Percentiles rank a stretch among this genome's conserved stretches.
Conservation (phyloP, 2,113 vertebrate species). For the Riparia riparia region DNA sequence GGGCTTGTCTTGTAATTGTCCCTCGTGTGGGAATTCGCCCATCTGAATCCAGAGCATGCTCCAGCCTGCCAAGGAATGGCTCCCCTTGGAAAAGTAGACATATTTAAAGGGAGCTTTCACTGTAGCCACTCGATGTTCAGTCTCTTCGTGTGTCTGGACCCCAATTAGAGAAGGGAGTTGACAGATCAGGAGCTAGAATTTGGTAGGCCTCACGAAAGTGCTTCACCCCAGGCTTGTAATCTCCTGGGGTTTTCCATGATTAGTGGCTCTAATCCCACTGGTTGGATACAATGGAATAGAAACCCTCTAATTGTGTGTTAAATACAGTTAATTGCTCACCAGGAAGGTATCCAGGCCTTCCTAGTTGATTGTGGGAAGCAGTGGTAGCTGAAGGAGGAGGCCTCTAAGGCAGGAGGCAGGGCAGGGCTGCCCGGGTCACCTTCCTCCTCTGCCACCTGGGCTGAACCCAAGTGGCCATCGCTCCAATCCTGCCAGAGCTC, state of each 20-base stretch:
- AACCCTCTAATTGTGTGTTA: neutral
- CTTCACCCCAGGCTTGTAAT: neutral
- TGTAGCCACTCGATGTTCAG: neutral
- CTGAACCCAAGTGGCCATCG: neutral
- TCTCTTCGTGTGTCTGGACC: neutral
- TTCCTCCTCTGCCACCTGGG: neutral
- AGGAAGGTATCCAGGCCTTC: neutral
- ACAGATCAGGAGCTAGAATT: neutral
- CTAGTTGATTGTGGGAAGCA: neutral
- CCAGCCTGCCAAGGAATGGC: neutral
- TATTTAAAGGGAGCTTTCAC: neutral
- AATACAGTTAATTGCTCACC: neutral
- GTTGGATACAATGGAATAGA: neutral
- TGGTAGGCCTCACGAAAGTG: neutral
- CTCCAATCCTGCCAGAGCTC: neutral
- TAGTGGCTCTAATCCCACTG: neutral
- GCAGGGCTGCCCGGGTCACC: neutral
- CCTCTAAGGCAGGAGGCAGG: neutral
- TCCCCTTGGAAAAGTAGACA: neutral
- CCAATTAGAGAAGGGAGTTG: neutral
- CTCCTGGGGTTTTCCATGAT: neutral
- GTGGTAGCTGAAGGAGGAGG: neutral
- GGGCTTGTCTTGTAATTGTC: neutral
- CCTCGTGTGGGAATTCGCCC: fast-evolving
- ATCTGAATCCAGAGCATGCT: neutral